Conservation (phyloP, 2,888 invertebrate species). For the Chaetoderma sp. region DNA sequence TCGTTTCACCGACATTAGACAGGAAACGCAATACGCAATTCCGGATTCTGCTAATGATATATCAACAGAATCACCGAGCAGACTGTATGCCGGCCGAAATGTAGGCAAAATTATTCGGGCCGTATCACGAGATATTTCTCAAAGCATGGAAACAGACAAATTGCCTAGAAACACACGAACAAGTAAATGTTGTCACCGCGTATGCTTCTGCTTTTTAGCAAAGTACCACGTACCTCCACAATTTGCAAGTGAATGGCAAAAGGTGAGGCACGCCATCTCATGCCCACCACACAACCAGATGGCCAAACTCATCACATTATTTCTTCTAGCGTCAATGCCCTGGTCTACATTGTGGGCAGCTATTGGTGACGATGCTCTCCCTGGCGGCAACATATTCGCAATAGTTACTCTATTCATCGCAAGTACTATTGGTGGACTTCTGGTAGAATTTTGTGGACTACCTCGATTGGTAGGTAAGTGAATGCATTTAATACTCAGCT, state of each 20-base stretch:
- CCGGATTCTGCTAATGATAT: too few relatives aligned
- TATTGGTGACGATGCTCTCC: conserved; percentile 31
- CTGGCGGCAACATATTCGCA: conserved; percentile 42
- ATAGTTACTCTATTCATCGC: conserved; percentile 32
- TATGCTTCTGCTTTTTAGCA: conserved; percentile 18
- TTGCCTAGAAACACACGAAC: too few relatives aligned
- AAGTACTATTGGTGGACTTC: conserved; percentile 29
- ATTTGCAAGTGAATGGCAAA: conserved; percentile 20
- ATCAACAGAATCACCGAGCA: too few relatives aligned
- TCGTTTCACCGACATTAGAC: too few relatives aligned
- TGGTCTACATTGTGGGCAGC: conserved; percentile 32
- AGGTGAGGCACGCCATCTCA: conserved; percentile 19
- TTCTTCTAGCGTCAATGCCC: conserved; percentile 16
- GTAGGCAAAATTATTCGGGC: too few relatives aligned
- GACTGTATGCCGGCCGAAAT: too few relatives aligned
- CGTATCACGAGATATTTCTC: too few relatives aligned
- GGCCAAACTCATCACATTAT: conserved; percentile 66
- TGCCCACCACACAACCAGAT: conserved; percentile 40
- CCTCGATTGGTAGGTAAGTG: conserved; percentile 39
- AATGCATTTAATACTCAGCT: too few relatives aligned
- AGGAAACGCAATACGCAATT: too few relatives aligned
- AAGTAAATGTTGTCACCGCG: too few relatives aligned
- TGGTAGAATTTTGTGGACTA: conserved; percentile 27
- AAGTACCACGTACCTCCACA: conserved; percentile 28
- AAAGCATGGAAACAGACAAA: too few relatives aligned